Base-by-base conservation (phyloP, 2,888 invertebrate species). In the Sycophila texana region DNA sequence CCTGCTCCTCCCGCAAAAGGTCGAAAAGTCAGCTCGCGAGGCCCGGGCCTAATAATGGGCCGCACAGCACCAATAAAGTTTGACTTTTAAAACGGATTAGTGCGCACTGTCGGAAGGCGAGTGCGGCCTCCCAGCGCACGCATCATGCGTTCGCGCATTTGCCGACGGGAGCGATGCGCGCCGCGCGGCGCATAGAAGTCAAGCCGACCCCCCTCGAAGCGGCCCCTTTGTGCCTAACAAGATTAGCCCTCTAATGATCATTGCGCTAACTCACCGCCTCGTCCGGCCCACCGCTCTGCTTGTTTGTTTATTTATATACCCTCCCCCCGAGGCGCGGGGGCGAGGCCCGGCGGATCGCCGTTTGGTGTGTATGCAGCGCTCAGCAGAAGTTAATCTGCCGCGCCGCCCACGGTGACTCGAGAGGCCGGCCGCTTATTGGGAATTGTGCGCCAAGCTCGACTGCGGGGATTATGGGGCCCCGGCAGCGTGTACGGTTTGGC, bases 21-120 rank as follows among this genome's bases (percentile, higher is more conserved):
- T 26, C 2, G 26, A 26, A 26, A 26, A 26, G 26, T 26, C 26
- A 26, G 26, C 26, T 26, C 26, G 26, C 26, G 26, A 26, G 2
- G 26, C 26, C 3, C 26, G 26, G 26, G 30, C 18, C 49, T 73
- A 73, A 73, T 73, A 73, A 73, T 73, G 63, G 73, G 63, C n/a
- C n/a, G n/a, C n/a, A n/a, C n/a, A n/a, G n/a, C 73, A 63, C 73
- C 73, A 63, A 63, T 73, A 73, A 73, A 71, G 71, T 83, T 86
- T 86, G 84, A 84, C 66, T 74, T 26, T 57, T 70, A 84, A 85
- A 85, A 84, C 84, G 82, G 84, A 84, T 85, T 84, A 84, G 77
- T 63, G 47, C 14, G 16, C n/a, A n/a, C n/a, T 65, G 55, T 16
- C 20, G 55, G 14, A 65, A 66, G 47, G 66, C 18, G 58, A 66